These are phyloP conservation scores for Myiopsitta monachus DNA, from an alignment of 2,113 vertebrate genomes.

Conservation along the genomic window DNA sequence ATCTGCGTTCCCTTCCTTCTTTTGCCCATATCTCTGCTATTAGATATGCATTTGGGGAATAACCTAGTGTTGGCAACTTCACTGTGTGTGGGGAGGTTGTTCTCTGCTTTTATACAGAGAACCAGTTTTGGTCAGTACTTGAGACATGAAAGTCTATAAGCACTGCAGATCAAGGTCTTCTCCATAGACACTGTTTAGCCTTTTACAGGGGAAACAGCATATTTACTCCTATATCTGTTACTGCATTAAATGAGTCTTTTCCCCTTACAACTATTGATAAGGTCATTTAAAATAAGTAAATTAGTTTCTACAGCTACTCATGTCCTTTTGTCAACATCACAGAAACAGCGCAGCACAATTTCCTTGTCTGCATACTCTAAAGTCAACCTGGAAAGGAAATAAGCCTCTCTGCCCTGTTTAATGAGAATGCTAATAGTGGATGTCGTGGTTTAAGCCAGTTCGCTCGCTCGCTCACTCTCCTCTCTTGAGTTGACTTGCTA, in stretches of 20 bases:
- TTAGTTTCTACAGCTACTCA: not conserved
- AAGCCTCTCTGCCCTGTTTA: not conserved
- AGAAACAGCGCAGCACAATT: not conserved
- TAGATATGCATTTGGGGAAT: not conserved
- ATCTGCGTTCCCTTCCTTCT: not conserved
- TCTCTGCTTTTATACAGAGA: not conserved
- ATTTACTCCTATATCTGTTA: not conserved
- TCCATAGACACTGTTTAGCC: not conserved
- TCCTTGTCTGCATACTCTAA: not conserved
- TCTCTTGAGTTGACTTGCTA: not conserved
- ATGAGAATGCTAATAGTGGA: not conserved
- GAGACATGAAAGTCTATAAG: not conserved
- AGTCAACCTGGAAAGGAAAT: not conserved
- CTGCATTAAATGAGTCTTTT: not conserved
- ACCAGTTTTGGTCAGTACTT: not conserved
- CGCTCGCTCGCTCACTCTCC: too few relatives aligned
- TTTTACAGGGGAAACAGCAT: not conserved
- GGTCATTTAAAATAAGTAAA: not conserved
- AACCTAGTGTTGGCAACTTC: not conserved
- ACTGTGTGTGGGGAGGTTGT: not conserved
- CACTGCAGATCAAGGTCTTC: not conserved
- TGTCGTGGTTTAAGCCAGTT: too few relatives aligned
- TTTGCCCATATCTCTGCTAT: not conserved
- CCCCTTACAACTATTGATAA: not conserved
- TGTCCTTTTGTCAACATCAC: not conserved